A percentile compares a stretch with the other conserved stretches of the same genome.
Conservation (phyloP, 2,797 vertebrate species). For the Austrolebias charrua region DNA sequence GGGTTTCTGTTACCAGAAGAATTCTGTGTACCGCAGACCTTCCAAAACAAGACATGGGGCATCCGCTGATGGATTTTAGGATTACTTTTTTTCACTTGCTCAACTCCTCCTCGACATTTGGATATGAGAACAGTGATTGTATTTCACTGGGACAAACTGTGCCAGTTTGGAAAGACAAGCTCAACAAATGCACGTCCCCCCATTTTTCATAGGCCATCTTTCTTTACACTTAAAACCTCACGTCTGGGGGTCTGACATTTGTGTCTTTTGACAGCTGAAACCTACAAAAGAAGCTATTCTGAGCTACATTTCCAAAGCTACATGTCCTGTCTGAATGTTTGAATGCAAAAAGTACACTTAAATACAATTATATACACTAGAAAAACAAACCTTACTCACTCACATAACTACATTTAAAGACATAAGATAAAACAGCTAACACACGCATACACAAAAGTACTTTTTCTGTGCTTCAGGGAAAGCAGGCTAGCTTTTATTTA, state of each 20-base stretch:
- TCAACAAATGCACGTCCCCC: conserved; percentile 47
- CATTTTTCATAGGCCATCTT: conserved; percentile 26
- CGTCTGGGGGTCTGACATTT: conserved; percentile 15
- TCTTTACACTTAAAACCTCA: conserved; percentile 38
- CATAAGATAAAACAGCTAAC: background rate
- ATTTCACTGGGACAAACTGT: conserved; percentile 74
- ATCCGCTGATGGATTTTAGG: conserved; percentile 71
- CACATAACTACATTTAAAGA: background rate
- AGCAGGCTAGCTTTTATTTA: background rate
- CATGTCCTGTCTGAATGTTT: background rate
- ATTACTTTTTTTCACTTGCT: conserved; percentile 64
- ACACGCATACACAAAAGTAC: too few relatives aligned
- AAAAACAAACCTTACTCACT: background rate
- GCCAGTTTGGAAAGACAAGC: conserved; percentile 75
- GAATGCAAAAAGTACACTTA: too few relatives aligned
- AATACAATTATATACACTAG: background rate
- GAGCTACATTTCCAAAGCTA: background rate
- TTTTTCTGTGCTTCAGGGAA: too few relatives aligned
- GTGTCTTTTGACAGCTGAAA: conserved; percentile 6
- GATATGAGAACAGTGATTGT: conserved; percentile 73
- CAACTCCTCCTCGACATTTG: conserved; percentile 51
- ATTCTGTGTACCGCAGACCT: conserved; percentile 72
- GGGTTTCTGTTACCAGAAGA: conserved; percentile 84
- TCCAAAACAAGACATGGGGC: conserved; percentile 76
- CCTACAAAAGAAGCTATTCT: conserved; percentile 23